phyloP scores from a whole-genome alignment of 2,113 vertebrate species.

The Suricata suricatta region DNA sequence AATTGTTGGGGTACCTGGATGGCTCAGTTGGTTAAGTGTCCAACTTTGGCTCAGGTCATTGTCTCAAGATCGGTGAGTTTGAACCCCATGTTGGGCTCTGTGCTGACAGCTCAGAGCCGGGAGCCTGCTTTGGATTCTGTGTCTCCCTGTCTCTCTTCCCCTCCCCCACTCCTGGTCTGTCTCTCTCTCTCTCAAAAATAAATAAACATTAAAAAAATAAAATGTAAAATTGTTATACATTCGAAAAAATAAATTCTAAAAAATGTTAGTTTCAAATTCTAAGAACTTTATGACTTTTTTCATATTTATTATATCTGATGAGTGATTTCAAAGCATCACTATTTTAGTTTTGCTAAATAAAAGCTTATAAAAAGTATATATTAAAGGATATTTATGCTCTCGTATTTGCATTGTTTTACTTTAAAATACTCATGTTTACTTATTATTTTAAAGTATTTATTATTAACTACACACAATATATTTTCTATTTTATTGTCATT shows the following conservation, averaged over 20 bases:
- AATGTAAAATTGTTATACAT: neutral
- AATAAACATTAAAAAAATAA: neutral
- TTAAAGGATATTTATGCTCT: neutral
- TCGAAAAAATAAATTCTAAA: neutral
- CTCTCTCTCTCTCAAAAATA: no score
- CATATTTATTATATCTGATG: neutral
- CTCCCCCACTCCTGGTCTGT: no score
- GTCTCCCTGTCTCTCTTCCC: no score
- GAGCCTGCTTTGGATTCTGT: no score
- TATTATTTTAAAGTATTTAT: constrained; percentile 32
- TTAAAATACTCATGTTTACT: neutral
- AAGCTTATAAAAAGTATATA: neutral
- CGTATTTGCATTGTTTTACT: neutral
- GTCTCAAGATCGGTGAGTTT: no score
- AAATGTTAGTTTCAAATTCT: neutral
- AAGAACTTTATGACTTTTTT: neutral
- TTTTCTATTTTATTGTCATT: constrained; percentile 18
- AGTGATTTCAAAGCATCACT: neutral
- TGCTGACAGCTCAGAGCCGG: no score
- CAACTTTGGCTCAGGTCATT: no score
- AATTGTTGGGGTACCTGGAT: neutral
- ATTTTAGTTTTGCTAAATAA: neutral
- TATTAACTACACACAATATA: neutral
- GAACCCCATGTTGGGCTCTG: no score
- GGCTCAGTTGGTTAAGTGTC: no score